Percentiles rank a stretch among this genome's conserved stretches.
Evolutionary conservation across 2,797 vertebrate species (phyloP).

Genomic region (Malurus splendens): DNA sequence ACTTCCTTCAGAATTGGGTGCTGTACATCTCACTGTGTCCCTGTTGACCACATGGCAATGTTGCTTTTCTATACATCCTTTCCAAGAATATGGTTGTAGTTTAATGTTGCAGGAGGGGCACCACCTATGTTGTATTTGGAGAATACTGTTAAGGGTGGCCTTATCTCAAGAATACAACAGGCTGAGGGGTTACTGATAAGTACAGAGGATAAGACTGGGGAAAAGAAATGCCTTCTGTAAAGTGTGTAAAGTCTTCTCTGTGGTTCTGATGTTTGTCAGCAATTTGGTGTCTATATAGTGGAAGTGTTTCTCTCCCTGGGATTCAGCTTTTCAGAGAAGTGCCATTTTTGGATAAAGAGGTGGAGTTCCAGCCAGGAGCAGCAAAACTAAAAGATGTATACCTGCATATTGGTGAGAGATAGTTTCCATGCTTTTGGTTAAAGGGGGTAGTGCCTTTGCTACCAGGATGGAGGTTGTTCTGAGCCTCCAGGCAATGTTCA

Average conservation of each 20-base stretch:
- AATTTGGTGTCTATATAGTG: not conserved
- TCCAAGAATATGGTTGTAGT: not conserved
- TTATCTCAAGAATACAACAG: not conserved
- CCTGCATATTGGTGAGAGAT: fast-evolving
- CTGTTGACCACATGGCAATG: not conserved
- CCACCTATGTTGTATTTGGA: not conserved
- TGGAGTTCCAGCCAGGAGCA: not conserved
- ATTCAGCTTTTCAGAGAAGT: not conserved
- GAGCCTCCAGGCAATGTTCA: not conserved
- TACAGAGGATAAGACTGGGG: not conserved
- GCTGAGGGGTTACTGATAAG: not conserved
- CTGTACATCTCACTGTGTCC: not conserved
- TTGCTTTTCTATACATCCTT: not conserved
- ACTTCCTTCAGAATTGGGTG: not conserved
- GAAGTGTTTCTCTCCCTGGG: fast-evolving
- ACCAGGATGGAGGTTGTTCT: not conserved
- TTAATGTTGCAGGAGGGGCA: not conserved
- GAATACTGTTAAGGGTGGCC: not conserved
- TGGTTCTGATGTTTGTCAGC: not conserved
- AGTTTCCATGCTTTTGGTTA: not conserved
- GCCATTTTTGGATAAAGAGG: not conserved
- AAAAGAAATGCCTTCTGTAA: not conserved
- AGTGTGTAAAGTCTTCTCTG: not conserved
- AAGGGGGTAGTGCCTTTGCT: not conserved
- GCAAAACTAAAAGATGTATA: not conserved